phyloP scores from a whole-genome alignment of 2,113 vertebrate species.

The Gymnarchus niloticus region DNA sequence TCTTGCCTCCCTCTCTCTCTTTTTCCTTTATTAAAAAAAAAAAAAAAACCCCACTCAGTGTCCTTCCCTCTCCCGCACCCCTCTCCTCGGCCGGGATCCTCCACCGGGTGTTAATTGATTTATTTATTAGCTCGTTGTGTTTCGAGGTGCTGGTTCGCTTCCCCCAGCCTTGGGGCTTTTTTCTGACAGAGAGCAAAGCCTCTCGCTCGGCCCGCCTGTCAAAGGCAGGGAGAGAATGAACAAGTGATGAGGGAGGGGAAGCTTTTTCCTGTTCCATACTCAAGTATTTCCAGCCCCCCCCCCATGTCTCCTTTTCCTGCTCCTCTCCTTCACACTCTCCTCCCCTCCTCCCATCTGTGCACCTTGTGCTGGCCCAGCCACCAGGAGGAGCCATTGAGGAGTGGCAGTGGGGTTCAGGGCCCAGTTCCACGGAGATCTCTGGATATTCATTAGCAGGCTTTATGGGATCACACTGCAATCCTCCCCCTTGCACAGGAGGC shows the following conservation, averaged over 20 bases:
- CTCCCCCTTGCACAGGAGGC: conserved; percentile 6
- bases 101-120: conserved; percentile 21
- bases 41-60: not conserved
- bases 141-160: conserved; percentile 15
- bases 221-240: not conserved
- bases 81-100: not conserved
- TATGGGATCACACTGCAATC: conserved; percentile 25
- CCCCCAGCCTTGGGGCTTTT: too few species aligned
- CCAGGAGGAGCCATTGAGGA: not conserved
- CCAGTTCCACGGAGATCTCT: not conserved
- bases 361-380: not conserved
- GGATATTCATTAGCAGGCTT: conserved; percentile 27
- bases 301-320: conserved; percentile 7
- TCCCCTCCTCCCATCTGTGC: not conserved
- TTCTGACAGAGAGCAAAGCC: not conserved
- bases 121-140: conserved; percentile 2
- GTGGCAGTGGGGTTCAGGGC: not conserved
- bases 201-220: not conserved
- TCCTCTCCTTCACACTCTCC: not conserved
- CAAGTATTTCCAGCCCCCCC: not conserved
- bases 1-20: not conserved
- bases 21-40: not conserved
- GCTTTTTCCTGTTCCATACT: not conserved
- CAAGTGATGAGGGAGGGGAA: not conserved
- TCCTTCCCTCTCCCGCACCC: not conserved